Conservation (phyloP, 2,113 vertebrate genomes). For the Falcunculus frontatus region DNA sequence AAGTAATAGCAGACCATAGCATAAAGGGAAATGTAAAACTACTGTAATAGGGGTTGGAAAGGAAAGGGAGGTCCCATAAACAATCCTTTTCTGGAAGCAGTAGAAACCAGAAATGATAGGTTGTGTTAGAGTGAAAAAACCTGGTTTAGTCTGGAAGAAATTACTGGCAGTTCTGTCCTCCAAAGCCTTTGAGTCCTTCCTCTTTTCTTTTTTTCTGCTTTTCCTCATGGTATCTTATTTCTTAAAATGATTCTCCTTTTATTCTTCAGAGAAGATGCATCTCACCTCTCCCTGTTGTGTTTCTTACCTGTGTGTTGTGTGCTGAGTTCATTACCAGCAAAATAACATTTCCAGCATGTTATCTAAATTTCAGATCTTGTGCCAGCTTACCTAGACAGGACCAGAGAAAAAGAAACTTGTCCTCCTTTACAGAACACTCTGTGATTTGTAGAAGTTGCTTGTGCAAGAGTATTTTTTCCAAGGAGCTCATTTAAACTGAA, state of each 20-base stretch:
- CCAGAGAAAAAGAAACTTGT: background rate
- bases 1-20: background rate
- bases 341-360: background rate
- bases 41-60: background rate
- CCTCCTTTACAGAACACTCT: background rate
- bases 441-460: background rate
- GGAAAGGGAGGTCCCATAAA: background rate
- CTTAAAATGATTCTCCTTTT: background rate
- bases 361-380: background rate
- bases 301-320: background rate
- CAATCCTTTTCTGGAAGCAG: background rate
- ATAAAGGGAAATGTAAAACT: background rate
- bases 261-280: background rate
- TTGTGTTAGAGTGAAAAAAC: background rate
- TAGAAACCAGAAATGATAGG: background rate
- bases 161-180: background rate
- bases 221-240: background rate
- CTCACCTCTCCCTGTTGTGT: background rate
- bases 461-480: background rate
- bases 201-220: background rate
- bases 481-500: background rate
- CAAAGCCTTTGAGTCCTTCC: background rate
- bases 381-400: background rate
- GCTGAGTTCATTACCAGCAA: background rate
- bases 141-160: background rate